phyloP scores from a whole-genome alignment of 2,113 vertebrate genomes.

The Pagrus major region DNA sequence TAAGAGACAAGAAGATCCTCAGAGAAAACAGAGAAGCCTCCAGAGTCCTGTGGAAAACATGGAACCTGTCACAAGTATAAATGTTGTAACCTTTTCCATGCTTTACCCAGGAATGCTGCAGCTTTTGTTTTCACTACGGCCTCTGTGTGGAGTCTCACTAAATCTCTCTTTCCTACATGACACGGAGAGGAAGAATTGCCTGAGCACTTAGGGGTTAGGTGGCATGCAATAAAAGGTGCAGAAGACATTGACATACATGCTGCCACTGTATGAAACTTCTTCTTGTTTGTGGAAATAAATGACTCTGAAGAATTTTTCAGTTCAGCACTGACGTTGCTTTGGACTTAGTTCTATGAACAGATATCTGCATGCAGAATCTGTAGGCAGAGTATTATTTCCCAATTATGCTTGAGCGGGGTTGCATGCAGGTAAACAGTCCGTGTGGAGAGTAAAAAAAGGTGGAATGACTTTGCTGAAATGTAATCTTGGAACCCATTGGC shows the following conservation, averaged over 20 bases:
- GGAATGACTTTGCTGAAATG: no score
- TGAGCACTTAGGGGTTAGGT: not conserved
- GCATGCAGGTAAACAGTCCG: no score
- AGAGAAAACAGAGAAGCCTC: slow-evolving; percentile 20
- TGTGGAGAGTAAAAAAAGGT: no score
- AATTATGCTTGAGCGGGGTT: no score
- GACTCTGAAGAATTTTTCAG: not conserved
- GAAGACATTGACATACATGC: not conserved
- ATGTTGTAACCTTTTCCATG: slow-evolving; percentile 45
- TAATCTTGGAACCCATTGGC: no score
- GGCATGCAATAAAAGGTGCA: not conserved
- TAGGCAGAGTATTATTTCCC: no score
- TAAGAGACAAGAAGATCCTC: slow-evolving; percentile 40
- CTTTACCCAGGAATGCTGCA: slow-evolving; percentile 14
- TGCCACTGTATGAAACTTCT: not conserved
- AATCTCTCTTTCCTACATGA: not conserved
- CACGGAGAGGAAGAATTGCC: not conserved
- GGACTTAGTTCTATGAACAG: no score
- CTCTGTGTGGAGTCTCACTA: not conserved
- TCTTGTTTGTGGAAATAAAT: not conserved
- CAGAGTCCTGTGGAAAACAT: slow-evolving; percentile 12
- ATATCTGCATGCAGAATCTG: no score
- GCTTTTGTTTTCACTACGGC: not conserved
- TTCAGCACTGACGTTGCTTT: not conserved
- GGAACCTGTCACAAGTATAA: slow-evolving; percentile 25